Percentiles rank a stretch among this genome's conserved stretches.
phyloP scores from a whole-genome alignment of 2,113 vertebrate genomes.

The Prunella himalayana region DNA sequence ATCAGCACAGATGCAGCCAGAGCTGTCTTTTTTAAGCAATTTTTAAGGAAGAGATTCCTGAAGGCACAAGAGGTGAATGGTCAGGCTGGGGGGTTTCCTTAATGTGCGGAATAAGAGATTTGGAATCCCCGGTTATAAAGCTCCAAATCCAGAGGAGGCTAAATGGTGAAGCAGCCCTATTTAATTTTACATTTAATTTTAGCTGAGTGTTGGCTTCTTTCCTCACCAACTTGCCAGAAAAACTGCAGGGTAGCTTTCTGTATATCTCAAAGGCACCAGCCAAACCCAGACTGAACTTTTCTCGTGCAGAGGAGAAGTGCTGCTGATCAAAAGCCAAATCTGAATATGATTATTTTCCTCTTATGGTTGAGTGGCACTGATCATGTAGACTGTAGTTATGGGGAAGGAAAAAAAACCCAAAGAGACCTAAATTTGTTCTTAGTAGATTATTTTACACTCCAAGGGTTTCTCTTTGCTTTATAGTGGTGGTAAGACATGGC shows the following conservation, averaged over 20 bases:
- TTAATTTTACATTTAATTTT: constrained; percentile 5
- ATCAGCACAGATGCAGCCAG: background rate
- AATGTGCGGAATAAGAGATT: background rate
- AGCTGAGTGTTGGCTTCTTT: background rate
- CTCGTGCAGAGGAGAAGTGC: background rate
- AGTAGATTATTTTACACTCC: background rate
- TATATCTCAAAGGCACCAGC: constrained; percentile 30
- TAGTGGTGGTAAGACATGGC: background rate
- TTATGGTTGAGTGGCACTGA: background rate
- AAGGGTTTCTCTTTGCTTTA: background rate
- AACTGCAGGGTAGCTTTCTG: background rate
- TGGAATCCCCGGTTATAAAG: background rate
- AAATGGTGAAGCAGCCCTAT: background rate
- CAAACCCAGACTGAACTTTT: background rate
- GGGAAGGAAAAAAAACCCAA: background rate
- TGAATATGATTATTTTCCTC: background rate
- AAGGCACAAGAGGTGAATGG: background rate
- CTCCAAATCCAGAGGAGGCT: background rate
- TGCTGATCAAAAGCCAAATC: background rate
- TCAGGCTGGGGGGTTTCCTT: background rate
- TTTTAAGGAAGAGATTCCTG: background rate
- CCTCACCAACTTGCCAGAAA: background rate
- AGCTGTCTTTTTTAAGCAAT: accelerated
- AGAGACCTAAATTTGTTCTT: background rate
- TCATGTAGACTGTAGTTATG: background rate